A percentile compares a stretch with the other conserved stretches of the same genome.
Evolutionary conservation across 53 echinoderm and acorn worm species (phyloP).

Genomic region (Patiria pectinifera): DNA sequence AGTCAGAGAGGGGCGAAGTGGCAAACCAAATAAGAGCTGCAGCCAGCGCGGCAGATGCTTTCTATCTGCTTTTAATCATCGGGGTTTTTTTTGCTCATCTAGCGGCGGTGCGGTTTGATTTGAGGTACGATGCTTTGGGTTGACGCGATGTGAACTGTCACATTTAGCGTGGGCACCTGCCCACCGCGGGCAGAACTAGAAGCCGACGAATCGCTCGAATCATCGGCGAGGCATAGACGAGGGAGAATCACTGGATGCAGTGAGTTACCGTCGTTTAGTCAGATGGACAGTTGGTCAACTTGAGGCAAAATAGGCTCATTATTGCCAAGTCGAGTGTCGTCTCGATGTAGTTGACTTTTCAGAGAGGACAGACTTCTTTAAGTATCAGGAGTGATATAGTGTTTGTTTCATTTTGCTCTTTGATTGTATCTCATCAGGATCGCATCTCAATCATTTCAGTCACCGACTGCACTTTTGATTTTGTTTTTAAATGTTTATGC

Average conservation of each 20-base stretch:
- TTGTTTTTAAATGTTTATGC: too few relatives aligned
- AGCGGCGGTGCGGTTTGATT: slow-evolving; percentile 61
- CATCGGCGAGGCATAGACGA: slow-evolving; percentile 35
- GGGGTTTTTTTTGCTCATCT: background rate
- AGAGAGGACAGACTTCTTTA: background rate
- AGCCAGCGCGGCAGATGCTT: slow-evolving; percentile 44
- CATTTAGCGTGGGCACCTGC: slow-evolving; percentile 63
- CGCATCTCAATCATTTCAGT: too few relatives aligned
- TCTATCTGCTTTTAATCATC: slow-evolving; percentile 62
- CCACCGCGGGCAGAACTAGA: slow-evolving; percentile 41
- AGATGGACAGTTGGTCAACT: slow-evolving; percentile 61
- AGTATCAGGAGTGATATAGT: background rate
- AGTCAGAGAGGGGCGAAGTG: slow-evolving; percentile 29
- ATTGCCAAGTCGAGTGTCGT: slow-evolving; percentile 15
- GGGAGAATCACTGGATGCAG: background rate
- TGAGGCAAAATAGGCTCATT: background rate
- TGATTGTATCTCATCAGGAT: too few relatives aligned
- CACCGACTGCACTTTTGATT: too few relatives aligned
- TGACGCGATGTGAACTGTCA: slow-evolving; percentile 69
- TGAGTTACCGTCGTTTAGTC: slow-evolving; percentile 54
- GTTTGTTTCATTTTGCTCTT: background rate
- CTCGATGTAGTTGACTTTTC: slow-evolving; percentile 23
- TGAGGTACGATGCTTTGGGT: slow-evolving; percentile 37
- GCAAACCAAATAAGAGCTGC: slow-evolving; percentile 45
- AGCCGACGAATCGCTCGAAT: slow-evolving; percentile 53